Conservation (phyloP, 2,888 invertebrate genomes). For the Reticulitermes lucifugus region DNA sequence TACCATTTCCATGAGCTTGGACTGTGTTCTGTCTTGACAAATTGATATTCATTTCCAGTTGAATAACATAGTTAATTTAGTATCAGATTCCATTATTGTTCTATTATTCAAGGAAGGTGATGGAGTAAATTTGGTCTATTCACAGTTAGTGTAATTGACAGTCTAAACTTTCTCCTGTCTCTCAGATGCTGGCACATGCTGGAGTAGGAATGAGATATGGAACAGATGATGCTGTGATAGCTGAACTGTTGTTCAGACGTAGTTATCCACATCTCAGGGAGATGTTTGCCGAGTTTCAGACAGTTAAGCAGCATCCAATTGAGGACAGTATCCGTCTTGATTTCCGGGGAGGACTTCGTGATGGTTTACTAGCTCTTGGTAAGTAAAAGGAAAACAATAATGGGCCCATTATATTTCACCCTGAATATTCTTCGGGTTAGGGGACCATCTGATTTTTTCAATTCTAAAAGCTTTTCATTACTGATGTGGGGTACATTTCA, state of each 20-base stretch:
- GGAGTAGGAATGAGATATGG: constrained; percentile 62
- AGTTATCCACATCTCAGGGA: constrained; percentile 62
- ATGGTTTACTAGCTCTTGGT: constrained; percentile 61
- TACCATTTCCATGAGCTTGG: too few relatives aligned
- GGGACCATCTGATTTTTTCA: too few relatives aligned
- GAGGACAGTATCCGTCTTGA: constrained; percentile 58
- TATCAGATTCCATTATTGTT: too few relatives aligned
- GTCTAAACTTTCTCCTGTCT: too few relatives aligned
- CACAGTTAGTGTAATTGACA: too few relatives aligned
- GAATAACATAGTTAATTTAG: too few relatives aligned
- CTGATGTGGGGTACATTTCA: too few relatives aligned
- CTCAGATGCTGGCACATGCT: constrained; percentile 61
- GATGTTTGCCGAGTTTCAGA: constrained; percentile 62
- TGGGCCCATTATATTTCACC: neutral
- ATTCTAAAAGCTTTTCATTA: too few relatives aligned
- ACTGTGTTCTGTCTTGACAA: too few relatives aligned
- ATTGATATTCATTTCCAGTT: too few relatives aligned
- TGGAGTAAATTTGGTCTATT: too few relatives aligned
- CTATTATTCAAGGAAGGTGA: too few relatives aligned
- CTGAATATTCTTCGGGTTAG: neutral
- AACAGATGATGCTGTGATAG: constrained; percentile 60
- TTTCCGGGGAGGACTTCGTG: constrained; percentile 60
- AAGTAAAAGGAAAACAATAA: constrained; percentile 26
- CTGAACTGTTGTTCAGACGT: constrained; percentile 61
- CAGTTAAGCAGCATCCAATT: constrained; percentile 59